Base-by-base conservation (phyloP, 2,797 vertebrate genomes). In the Ceryle rudis region DNA sequence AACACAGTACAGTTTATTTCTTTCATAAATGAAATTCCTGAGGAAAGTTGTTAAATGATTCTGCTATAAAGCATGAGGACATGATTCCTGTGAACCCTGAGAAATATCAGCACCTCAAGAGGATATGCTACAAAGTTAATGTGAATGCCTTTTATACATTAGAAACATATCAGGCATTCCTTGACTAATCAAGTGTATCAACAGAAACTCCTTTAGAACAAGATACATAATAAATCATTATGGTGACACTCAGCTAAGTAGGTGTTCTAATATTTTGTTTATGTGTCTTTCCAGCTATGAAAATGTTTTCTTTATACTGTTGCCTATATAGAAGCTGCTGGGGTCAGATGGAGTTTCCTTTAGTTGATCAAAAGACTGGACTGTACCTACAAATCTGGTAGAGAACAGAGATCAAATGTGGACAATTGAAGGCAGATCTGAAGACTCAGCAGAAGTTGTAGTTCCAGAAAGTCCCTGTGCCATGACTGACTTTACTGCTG, bases 371-470 rank as follows among this genome's bases (percentile, higher is more conserved):
- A 57, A 84, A 86, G 58, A 15, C 42, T 66, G 23, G 57, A 46
- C 39, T 84, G 13, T 60, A 55, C 19, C 22, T 58, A 13, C n/a
- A 72, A 9, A 52, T 39, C 55, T 29, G 10, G 11, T 64, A 35
- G 47, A 77, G 77, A 79, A 6, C 29, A 78, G 41, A 25, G 21
- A 69, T 60, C 26, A 66, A 26, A 71, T 11, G 15, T 69, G 81
- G 88, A 42, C 77, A 42, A 86, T 14, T 49, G 42, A 78, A 78
- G 77, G 44, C 54, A 86, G 66, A 83, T 33, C 21, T 84, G 83
- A 75, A 75, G 77, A 61, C 55, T 90, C 93, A 89, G 82, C 78
- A 90, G 80, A 61, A 79, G n/a, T 54, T 79, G 82, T 65, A 81
- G 65, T n/a, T 83, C 70, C 41, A 49, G 49, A 52, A 55, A 70